A percentile compares a stretch with the other conserved stretches of the same genome.
These are phyloP conservation scores for Rhamphomyia laevipes DNA, from an alignment of 2,888 invertebrate species.

Conservation along the genomic window DNA sequence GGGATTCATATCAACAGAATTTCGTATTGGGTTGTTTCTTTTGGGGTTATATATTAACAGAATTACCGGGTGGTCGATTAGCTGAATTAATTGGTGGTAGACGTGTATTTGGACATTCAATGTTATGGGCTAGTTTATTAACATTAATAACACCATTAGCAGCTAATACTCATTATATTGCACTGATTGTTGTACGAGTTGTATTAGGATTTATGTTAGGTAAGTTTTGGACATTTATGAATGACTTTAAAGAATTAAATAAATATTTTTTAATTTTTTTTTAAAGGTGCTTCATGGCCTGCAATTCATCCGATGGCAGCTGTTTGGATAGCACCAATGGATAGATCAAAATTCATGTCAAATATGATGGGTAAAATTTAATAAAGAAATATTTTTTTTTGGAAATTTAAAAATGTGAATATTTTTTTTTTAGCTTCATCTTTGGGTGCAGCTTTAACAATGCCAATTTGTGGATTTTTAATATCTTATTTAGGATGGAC, in stretches of 20 bases:
- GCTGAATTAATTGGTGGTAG: constrained; percentile 73
- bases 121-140: constrained; percentile 66
- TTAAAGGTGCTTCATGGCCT: constrained; percentile 77
- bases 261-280: constrained; percentile 1
- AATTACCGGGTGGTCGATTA: constrained; percentile 76
- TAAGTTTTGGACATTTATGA: constrained; percentile 9
- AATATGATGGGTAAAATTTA: constrained; percentile 69
- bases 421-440: constrained; percentile 56
- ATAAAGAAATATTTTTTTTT: not conserved
- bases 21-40: constrained; percentile 77
- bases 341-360: constrained; percentile 85
- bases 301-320: constrained; percentile 88
- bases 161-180: constrained; percentile 55
- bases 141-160: constrained; percentile 71
- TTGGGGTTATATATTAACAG: constrained; percentile 85
- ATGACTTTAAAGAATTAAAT: too few species aligned
- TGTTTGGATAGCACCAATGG: constrained; percentile 89
- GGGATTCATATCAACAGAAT: constrained; percentile 71
- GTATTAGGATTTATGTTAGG: constrained; percentile 61
- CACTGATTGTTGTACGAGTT: constrained; percentile 59
- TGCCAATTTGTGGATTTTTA: constrained; percentile 76
- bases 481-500: constrained; percentile 77
- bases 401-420: constrained; percentile 2
- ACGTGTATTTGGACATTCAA: constrained; percentile 77
- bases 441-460: constrained; percentile 80